Evolutionary conservation across 2,888 invertebrate genomes (phyloP), one percentile per base, ranked within the genome.

Genomic region (Geotrupes spiniger): DNA sequence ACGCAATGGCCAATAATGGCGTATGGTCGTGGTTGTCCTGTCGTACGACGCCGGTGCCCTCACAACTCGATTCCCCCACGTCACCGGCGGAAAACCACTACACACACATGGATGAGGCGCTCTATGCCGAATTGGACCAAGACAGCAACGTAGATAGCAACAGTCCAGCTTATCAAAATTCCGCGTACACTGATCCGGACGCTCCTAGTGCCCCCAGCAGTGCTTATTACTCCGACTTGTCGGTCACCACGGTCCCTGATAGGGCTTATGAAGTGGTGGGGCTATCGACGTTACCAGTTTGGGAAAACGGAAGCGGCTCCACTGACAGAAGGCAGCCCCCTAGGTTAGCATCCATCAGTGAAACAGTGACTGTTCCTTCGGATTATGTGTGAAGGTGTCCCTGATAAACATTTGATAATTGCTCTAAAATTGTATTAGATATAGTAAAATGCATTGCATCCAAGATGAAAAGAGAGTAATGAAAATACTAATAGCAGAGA

Each of bases 211-310:
- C 84, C 5, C 84, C 84, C n/a, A 85, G 84, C 65, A 85, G 85
- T 71, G 85, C 85, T 16, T 86, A 86, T 68, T 86, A 86, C 68
- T 84, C 84, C 48, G 85, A 86, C 70, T 73, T 86, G 45, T 82
- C 81, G 10, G 76, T 78, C 11, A 77, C 76, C 5, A 75, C 78
- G 51, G 74, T 76, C 14, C 67, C 70, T 2, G 81, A 81, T 57
- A 66, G 81, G 47, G 79, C 80, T 31, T 82, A 82, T 61, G 82
- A 82, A 68, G 76, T 81, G 12, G 81, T 82, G 9, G 81, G 80
- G 10, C 66, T 78, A 36, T 74, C 75, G 36, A 75, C 78, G 37
- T 70, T 76, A 69, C 76, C 77, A 4, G 69, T 72, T 49, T 77
- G 77, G 70, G 46, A 67, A 61, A 36, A 64, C 49, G 66, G 65